Evolutionary conservation across 2,797 vertebrate genomes (phyloP).

Genomic region (Enteromius mattozi): DNA sequence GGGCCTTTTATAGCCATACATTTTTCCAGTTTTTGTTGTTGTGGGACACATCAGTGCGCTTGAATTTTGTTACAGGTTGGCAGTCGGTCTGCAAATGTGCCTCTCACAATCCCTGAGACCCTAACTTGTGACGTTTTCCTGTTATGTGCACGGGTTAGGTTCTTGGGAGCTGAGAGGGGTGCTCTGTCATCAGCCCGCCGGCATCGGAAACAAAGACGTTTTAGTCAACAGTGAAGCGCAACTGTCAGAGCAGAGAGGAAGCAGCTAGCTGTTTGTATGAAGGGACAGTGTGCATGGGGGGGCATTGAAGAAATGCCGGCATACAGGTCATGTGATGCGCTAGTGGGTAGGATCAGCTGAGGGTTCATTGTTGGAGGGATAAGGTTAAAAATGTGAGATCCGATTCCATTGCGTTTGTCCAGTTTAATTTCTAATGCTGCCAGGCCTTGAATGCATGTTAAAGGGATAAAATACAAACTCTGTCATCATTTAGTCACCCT

Average conservation of each 20-base stretch:
- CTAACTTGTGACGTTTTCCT: constrained; percentile 99
- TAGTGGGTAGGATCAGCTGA: constrained; percentile 61
- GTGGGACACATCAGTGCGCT: constrained; percentile 22
- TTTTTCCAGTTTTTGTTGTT: background rate
- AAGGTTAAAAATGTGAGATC: constrained; percentile 61
- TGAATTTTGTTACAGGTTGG: constrained; percentile 56
- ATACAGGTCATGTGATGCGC: constrained; percentile 65
- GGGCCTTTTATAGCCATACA: background rate
- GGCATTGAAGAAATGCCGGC: constrained; percentile 55
- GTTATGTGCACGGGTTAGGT: constrained; percentile 99
- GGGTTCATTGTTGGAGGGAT: constrained; percentile 56
- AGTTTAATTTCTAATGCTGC: constrained; percentile 36
- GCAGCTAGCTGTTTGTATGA: constrained; percentile 38
- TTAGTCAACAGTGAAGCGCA: constrained; percentile 46
- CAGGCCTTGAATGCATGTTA: background rate
- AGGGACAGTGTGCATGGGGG: constrained; percentile 38
- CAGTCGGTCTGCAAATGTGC: constrained; percentile 73
- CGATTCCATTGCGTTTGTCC: constrained; percentile 38
- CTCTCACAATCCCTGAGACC: constrained; percentile 99
- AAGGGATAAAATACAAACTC: background rate
- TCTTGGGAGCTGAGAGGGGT: constrained; percentile 99
- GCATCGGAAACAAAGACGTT: constrained; percentile 67
- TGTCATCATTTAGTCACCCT: background rate
- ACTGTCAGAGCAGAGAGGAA: constrained; percentile 35
- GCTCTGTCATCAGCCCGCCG: constrained; percentile 79